Percentiles rank a stretch among this genome's conserved stretches.
Conservation (phyloP, 2,888 invertebrate genomes). For the Auanema freiburgensis region DNA sequence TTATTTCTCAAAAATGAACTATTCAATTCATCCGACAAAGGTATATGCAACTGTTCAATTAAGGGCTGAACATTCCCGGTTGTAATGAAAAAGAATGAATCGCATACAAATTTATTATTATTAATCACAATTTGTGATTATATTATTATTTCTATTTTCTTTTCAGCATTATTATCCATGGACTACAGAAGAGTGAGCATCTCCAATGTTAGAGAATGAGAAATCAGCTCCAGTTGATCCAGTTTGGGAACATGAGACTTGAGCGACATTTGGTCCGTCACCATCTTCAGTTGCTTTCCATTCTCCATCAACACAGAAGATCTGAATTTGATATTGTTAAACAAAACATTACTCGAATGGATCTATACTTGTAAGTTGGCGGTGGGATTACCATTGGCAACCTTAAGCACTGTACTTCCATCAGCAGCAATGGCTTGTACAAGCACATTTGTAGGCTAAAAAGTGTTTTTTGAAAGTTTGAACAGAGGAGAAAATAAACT, state of each 20-base stretch:
- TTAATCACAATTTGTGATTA: too few relatives aligned
- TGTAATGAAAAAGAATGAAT: too few relatives aligned
- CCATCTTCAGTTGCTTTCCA: conserved; percentile 14
- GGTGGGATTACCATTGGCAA: conserved; percentile 5
- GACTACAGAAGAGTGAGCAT: too few relatives aligned
- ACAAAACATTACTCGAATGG: not conserved
- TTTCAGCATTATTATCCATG: too few relatives aligned
- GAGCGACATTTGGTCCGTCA: conserved; percentile 3
- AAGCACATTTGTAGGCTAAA: conserved; percentile 15
- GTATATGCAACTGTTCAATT: too few relatives aligned
- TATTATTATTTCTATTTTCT: too few relatives aligned
- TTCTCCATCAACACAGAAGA: conserved; percentile 17
- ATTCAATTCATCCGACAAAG: too few relatives aligned
- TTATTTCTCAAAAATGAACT: too few relatives aligned
- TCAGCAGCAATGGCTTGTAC: conserved; percentile 13
- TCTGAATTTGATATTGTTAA: conserved; percentile 4
- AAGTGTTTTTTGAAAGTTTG: not conserved
- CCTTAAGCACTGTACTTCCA: not conserved
- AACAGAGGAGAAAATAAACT: not conserved
- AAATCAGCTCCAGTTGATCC: conserved; percentile 12
- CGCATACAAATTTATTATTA: too few relatives aligned
- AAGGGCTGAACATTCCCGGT: too few relatives aligned
- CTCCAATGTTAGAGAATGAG: too few relatives aligned
- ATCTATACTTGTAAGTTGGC: not conserved
- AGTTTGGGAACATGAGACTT: conserved; percentile 18